Evolutionary conservation across 2,888 invertebrate genomes (phyloP).

Genomic region (Agriotes lineatus): DNA sequence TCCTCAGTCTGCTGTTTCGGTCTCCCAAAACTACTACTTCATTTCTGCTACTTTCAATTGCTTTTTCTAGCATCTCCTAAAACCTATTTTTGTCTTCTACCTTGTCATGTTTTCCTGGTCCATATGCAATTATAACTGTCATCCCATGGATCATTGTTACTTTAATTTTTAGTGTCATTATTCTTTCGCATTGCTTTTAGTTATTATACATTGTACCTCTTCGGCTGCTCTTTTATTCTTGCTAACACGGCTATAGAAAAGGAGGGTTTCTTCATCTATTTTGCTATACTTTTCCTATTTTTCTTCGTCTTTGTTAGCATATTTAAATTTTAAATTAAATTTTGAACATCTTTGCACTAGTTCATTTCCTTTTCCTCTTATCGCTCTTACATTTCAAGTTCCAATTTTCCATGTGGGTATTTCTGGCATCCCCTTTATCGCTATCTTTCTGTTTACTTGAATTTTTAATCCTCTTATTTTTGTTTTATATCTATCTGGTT

Average conservation of each 20-base stretch:
- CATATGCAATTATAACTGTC: not conserved
- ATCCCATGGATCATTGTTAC: not conserved
- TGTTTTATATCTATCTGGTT: constrained; percentile 1
- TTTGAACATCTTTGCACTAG: no score
- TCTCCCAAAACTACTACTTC: no score
- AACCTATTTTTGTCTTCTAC: no score
- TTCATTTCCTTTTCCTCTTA: not conserved
- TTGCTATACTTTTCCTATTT: no score
- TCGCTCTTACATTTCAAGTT: not conserved
- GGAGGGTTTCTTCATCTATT: no score
- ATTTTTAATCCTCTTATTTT: not conserved
- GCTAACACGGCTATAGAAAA: no score
- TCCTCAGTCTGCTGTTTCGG: no score
- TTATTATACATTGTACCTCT: not conserved
- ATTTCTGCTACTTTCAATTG: no score
- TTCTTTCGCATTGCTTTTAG: not conserved
- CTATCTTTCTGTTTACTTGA: not conserved
- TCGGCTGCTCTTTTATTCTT: not conserved
- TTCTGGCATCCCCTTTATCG: not conserved
- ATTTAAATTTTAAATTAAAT: no score
- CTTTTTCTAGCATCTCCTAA: no score
- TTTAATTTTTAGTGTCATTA: no score
- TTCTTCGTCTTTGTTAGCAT: no score
- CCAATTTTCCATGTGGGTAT: not conserved
- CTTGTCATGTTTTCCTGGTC: not conserved